Percentiles rank a stretch among this genome's conserved stretches.
Evolutionary conservation across 2,797 vertebrate genomes (phyloP).

Genomic region (Bradypodion pumilum): DNA sequence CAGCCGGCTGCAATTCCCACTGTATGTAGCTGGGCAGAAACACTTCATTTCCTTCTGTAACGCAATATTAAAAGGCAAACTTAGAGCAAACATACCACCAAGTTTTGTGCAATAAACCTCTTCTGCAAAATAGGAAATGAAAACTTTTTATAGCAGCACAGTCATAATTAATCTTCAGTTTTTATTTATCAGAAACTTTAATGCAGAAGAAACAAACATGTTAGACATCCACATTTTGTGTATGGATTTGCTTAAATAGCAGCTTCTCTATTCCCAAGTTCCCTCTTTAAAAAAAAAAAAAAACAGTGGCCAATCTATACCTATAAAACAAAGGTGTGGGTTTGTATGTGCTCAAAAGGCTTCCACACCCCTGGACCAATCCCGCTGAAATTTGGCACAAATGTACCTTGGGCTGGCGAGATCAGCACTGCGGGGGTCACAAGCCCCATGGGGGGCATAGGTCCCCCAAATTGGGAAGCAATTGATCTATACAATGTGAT

Average conservation of each 20-base stretch:
- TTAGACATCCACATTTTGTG: neutral
- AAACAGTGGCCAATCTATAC: too few species aligned
- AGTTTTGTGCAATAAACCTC: constrained; percentile 43
- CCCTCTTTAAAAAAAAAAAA: neutral
- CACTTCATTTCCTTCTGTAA: constrained; percentile 43
- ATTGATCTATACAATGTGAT: too few species aligned
- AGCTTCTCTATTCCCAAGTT: neutral
- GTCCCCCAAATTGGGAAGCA: too few species aligned
- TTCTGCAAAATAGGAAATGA: constrained; percentile 51
- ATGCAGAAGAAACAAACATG: neutral
- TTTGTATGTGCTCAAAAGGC: too few species aligned
- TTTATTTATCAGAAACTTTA: neutral
- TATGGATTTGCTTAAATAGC: neutral
- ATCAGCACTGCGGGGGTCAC: too few species aligned
- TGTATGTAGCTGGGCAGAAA: constrained; percentile 57
- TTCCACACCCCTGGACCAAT: too few species aligned
- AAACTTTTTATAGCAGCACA: neutral
- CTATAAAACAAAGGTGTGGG: too few species aligned
- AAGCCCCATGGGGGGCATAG: too few species aligned
- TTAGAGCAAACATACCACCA: constrained; percentile 42
- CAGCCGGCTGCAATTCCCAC: constrained; percentile 65
- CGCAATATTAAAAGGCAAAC: constrained; percentile 60
- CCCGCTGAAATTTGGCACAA: too few species aligned
- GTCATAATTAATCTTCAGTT: constrained; percentile 17
- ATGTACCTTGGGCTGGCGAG: too few species aligned